Evolutionary conservation across 2,888 invertebrate genomes (phyloP), one percentile per base, ranked within the genome.

Genomic region (Pilophorus perplexus): DNA sequence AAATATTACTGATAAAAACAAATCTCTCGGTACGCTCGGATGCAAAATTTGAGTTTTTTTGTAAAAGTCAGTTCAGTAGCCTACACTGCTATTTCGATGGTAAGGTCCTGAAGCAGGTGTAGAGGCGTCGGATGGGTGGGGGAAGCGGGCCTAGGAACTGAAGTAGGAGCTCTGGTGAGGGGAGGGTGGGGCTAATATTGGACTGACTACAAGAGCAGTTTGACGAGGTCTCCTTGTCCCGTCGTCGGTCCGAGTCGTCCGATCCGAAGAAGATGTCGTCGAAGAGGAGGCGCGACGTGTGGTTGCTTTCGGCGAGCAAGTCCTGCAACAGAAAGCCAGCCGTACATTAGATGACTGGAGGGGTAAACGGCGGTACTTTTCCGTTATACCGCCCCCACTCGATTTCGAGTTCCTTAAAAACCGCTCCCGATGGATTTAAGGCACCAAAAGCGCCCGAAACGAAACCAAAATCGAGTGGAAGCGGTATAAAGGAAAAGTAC

Each of bases 171-270:
- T 23, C 16, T 2, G 62, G 28, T 2, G 62, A 46, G 1, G 62
- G 62, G 22, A 62, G 62, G 62, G 27, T 12, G 33, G 62, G 46
- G 23, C 27, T 14, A 22, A 62, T 28, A 18, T 28, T 52, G 64
- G 54, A 71, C 74, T 73, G 64, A 74, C 74, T 72, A 67, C 74
- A 74, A 46, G 73, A 71, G 62, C 74, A 74, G 67, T 73, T 73
- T 22, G 22, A 22, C 0, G 71, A 64, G 0, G 70, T 65, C 22
- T 73, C 71, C 64, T 72, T 74, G 46, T 73, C 73, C 33, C 72
- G 71, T 23, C 28, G 16, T 18, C 37, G n/a, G 38, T 73, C 73
- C 18, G 70, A 62, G 25, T 72, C 72, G 25, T 68, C 72, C n/a
- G 67, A 67, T 1, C 73, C 73, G 20, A 73, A 73, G 66, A 73